Evolutionary conservation across 2,888 invertebrate genomes (phyloP).

Genomic region (Drosophila robusta): DNA sequence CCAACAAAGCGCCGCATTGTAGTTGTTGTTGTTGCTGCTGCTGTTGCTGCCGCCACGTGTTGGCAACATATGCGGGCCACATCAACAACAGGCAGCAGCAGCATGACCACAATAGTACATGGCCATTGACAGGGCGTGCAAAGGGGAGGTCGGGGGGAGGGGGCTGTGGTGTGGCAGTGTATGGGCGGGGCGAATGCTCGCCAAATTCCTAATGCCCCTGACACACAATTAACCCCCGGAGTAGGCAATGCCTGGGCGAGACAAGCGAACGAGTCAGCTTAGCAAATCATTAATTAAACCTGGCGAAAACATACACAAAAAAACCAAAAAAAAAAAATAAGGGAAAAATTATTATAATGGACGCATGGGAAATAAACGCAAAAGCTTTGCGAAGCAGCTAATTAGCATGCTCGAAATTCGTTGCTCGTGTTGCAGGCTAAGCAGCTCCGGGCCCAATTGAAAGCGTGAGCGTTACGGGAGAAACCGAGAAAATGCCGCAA

Average conservation of each 20-base stretch:
- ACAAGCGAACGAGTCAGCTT: conserved; percentile 50
- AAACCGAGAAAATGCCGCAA: conserved; percentile 40
- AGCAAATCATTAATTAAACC: conserved; percentile 73
- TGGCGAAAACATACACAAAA: conserved; percentile 37
- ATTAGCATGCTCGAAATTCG: conserved; percentile 65
- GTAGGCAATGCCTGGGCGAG: conserved; percentile 13
- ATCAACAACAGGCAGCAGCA: conserved; percentile 42
- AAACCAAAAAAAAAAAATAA: conserved; percentile 2
- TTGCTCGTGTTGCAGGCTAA: conserved; percentile 16
- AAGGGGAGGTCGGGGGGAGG: background rate
- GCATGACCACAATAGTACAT: conserved; percentile 36
- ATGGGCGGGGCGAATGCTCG: conserved; percentile 32
- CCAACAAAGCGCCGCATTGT: conserved; percentile 37
- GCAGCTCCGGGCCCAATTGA: conserved; percentile 17
- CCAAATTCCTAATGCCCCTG: conserved; percentile 59
- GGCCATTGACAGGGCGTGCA: conserved; percentile 4
- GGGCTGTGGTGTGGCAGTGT: background rate
- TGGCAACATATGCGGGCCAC: conserved; percentile 63
- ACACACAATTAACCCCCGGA: conserved; percentile 66
- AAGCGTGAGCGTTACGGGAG: conserved; percentile 26
- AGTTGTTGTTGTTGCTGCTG: conserved; percentile 30
- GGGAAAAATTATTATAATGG: conserved; percentile 66
- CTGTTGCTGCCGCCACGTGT: conserved; percentile 67
- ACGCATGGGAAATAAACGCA: conserved; percentile 69
- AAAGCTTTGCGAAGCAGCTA: conserved; percentile 55